These are phyloP conservation scores for Andrena marginata DNA, from an alignment of 2,888 invertebrate species.

Conservation along the genomic window DNA sequence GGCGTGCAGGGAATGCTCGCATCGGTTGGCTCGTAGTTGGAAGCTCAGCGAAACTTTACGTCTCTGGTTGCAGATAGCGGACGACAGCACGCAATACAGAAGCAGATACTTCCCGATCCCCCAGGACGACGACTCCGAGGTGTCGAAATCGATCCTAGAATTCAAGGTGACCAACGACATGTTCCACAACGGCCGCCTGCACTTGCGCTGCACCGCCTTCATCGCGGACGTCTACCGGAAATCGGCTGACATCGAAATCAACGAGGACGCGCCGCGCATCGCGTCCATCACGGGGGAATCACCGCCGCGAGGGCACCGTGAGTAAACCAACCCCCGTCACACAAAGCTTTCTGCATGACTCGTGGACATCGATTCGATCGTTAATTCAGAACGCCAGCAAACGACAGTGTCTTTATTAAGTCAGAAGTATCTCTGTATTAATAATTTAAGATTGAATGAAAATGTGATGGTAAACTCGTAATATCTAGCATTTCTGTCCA, in stretches of 20 bases:
- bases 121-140: constrained; percentile 68
- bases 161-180: constrained; percentile 77
- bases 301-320: constrained; percentile 80
- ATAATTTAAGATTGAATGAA: too few relatives aligned
- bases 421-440: too few relatives aligned
- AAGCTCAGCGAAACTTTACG: too few relatives aligned
- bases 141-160: constrained; percentile 76
- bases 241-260: constrained; percentile 77
- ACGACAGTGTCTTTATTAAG: too few relatives aligned
- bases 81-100: constrained; percentile 69
- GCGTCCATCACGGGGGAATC: constrained; percentile 83
- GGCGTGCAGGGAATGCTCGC: too few relatives aligned
- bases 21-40: too few relatives aligned
- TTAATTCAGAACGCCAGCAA: not conserved
- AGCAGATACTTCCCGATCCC: constrained; percentile 59
- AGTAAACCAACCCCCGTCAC: constrained; percentile 64
- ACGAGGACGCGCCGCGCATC: constrained; percentile 80
- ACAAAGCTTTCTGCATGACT: not conserved
- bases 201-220: constrained; percentile 78
- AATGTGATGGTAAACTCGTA: too few relatives aligned
- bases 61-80: constrained; percentile 75
- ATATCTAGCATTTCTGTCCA: too few relatives aligned
- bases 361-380: not conserved
- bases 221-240: constrained; percentile 80
- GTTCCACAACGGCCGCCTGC: constrained; percentile 78